A percentile compares a stretch with the other conserved stretches of the same genome.
Evolutionary conservation across 2,113 vertebrate genomes (phyloP).

Genomic region (Odontophorus gujanensis): DNA sequence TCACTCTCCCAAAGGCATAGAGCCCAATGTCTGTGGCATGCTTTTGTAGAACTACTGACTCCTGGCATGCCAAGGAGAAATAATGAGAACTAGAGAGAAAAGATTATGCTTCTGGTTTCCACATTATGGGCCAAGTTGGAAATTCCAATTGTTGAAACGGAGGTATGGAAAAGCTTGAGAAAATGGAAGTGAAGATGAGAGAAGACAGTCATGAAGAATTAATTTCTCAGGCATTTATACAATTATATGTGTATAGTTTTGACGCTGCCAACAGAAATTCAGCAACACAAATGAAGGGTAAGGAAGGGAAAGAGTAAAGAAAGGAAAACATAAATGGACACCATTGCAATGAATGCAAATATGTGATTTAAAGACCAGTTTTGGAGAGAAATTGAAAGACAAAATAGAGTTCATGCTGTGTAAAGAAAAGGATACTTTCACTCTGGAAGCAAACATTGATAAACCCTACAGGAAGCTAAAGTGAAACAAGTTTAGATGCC

Average conservation of each 20-base stretch:
- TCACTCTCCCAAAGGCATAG: constrained; percentile 38
- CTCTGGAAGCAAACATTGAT: not conserved
- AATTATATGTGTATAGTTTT: not conserved
- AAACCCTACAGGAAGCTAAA: not conserved
- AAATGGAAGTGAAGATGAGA: constrained; percentile 13
- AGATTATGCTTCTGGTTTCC: not conserved
- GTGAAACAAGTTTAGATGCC: not conserved
- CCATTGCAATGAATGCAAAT: not conserved
- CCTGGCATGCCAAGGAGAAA: constrained; percentile 31
- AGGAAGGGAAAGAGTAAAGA: not conserved
- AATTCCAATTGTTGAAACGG: constrained; percentile 1
- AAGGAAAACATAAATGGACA: not conserved
- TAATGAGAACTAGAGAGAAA: not conserved
- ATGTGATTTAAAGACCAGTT: not conserved
- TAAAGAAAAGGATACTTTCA: not conserved
- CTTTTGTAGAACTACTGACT: constrained; percentile 36
- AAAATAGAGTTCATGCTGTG: not conserved
- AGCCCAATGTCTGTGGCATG: constrained; percentile 16
- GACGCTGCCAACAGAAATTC: not conserved
- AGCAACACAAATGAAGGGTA: not conserved
- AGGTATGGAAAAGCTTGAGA: not conserved
- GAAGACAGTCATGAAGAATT: not conserved
- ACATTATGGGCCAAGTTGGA: not conserved
- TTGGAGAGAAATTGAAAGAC: not conserved
- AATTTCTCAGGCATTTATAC: not conserved